phyloP scores from a whole-genome alignment of 2,888 invertebrate species.

The Hipparchia semele region DNA sequence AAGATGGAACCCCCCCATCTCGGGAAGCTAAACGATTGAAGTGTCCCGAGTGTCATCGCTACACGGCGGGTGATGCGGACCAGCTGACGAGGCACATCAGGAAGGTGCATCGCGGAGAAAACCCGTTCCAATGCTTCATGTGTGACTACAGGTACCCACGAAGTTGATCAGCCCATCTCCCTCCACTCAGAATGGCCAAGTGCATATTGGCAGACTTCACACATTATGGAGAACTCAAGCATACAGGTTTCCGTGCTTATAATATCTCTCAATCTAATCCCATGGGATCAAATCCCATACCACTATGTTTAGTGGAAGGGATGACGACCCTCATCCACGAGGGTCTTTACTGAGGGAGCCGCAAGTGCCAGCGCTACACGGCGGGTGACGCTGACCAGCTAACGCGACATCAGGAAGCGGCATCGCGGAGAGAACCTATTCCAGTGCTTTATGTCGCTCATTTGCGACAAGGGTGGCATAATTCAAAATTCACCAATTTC shows the following conservation, averaged over 20 bases:
- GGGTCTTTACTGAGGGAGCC: conserved; percentile 37
- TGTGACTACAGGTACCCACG: conserved; percentile 55
- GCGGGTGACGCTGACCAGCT: conserved; percentile 58
- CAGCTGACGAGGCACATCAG: conserved; percentile 58
- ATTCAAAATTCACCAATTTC: no score
- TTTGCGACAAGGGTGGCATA: no score
- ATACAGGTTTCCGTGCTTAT: no score
- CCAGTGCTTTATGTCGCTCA: conserved; percentile 69
- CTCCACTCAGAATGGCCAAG: no score
- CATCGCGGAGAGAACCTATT: conserved; percentile 66
- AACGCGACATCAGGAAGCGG: conserved; percentile 56
- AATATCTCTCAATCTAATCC: neutral
- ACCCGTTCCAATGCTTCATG: conserved; percentile 68
- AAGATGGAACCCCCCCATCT: no score
- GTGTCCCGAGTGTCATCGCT: conserved; percentile 53
- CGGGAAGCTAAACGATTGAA: neutral
- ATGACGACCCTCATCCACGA: no score
- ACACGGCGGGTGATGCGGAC: conserved; percentile 56
- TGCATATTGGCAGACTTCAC: no score
- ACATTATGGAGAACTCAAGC: no score
- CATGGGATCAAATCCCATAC: neutral
- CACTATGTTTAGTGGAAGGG: neutral
- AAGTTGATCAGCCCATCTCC: no score
- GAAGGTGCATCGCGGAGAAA: conserved; percentile 60
- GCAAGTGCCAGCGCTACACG: conserved; percentile 53